phyloP scores from a whole-genome alignment of 2,797 vertebrate genomes.

The Tamandua tetradactyla region DNA sequence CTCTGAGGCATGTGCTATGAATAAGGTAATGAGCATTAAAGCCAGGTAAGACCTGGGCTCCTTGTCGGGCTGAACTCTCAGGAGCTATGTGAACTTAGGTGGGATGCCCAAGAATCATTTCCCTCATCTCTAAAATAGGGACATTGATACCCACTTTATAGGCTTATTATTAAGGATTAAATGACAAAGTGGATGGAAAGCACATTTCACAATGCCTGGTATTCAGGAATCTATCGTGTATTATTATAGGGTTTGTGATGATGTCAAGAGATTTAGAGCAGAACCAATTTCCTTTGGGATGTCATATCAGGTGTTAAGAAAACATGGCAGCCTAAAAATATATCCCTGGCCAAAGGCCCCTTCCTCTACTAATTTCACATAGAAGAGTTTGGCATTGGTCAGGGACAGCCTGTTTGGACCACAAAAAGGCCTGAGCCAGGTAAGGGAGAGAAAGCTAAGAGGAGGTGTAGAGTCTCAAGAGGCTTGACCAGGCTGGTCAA shows the following conservation, averaged over 20 bases:
- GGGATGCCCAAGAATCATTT: neutral
- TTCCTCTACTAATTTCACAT: neutral
- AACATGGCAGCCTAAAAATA: neutral
- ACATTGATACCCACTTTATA: neutral
- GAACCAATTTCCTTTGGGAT: neutral
- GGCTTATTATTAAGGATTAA: neutral
- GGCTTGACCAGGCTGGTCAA: neutral
- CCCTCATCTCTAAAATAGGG: neutral
- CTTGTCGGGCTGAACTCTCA: neutral
- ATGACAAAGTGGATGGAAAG: neutral
- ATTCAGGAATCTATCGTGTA: neutral
- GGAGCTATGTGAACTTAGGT: neutral
- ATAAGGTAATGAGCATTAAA: neutral
- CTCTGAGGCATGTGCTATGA: neutral
- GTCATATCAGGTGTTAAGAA: neutral
- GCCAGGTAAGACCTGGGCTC: neutral
- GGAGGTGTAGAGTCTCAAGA: rapidly evolving
- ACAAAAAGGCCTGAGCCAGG: neutral
- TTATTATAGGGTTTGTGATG: neutral
- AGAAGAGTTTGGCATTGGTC: neutral
- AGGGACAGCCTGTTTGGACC: neutral
- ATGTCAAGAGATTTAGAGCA: neutral
- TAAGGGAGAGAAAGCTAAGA: neutral
- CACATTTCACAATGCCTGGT: neutral
- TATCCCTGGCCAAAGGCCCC: neutral